Conservation (phyloP, 2,113 vertebrate species). For the Clarias magur region DNA sequence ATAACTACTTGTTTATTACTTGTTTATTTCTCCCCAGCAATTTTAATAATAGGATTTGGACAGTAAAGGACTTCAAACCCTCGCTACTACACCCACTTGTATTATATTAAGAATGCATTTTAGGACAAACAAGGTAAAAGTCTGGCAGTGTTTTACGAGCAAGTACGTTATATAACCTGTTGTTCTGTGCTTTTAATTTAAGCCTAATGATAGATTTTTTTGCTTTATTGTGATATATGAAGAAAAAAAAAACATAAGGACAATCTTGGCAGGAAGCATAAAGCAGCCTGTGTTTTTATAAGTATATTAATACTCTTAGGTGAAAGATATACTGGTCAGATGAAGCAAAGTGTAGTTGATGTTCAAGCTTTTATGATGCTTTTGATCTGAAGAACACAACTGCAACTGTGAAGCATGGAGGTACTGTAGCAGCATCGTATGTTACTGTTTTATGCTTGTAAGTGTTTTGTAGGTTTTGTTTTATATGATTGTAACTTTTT, state of each 20-base stretch:
- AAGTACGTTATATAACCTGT: background rate
- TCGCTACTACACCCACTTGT: background rate
- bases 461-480: too few species aligned
- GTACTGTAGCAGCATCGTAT: background rate
- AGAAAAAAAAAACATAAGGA: background rate
- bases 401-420: background rate
- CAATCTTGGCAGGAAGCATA: too few species aligned
- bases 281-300: too few species aligned
- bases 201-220: background rate
- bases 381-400: background rate
- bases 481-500: too few species aligned
- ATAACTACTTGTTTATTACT: background rate
- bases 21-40: background rate
- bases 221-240: background rate
- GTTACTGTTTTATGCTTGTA: background rate
- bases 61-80: background rate
- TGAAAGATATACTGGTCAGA: background rate
- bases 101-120: background rate
- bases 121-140: background rate
- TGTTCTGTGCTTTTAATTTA: background rate
- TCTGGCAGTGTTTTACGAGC: background rate
- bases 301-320: too few species aligned
- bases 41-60: background rate
- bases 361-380: background rate
- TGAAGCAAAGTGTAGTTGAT: background rate